Evolutionary conservation across 2,113 vertebrate genomes (phyloP), one percentile per base, ranked within the genome.

Genomic region (Callospermophilus lateralis): DNA sequence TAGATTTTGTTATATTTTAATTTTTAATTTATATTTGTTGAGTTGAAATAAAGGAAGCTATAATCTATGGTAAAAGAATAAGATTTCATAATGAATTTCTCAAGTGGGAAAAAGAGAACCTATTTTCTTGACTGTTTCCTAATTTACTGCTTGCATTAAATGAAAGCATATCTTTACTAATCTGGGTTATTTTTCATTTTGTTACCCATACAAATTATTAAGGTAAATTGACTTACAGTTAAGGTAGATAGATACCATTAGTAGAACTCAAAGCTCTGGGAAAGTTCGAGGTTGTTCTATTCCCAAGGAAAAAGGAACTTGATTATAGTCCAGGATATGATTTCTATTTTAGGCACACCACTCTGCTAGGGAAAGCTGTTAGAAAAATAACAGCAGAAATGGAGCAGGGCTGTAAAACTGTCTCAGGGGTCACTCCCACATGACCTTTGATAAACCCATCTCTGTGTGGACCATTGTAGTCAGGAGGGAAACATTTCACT

Each of bases 201-300:
- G n/a, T 34, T 73, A 4, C 13, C 13, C 15, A 85, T 37, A n/a
- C 34, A 15, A 61, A 19, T 77, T 72, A 37, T 34, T 22, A 77
- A 84, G 73, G 48, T 16, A 93, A 81, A 84, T 53, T 3, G 5
- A 30, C 34, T 81, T 68, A 85, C 0, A 72, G 16, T 39, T 78
- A 72, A 95, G 0, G 16, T 73, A 73, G 48, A 45, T 45, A 51
- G 22, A 73, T 63, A 76, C 34, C 68, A 58, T 77, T 61, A 85
- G 45, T 24, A 87, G 42, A 48, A 81, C 4, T 89, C 34, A 83
- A 51, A 77, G 51, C 45, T 90, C 67, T 84, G 32, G 58, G 9
- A 53, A 91, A 94, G 42, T 81, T 87, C 30, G 90, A 73, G 89
- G 16, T 42, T 68, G 78, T 70, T 93, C 45, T 92, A 4, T 89